Evolutionary conservation across 2,888 invertebrate species (phyloP).

Genomic region (Aporophyla lueneburgensis): DNA sequence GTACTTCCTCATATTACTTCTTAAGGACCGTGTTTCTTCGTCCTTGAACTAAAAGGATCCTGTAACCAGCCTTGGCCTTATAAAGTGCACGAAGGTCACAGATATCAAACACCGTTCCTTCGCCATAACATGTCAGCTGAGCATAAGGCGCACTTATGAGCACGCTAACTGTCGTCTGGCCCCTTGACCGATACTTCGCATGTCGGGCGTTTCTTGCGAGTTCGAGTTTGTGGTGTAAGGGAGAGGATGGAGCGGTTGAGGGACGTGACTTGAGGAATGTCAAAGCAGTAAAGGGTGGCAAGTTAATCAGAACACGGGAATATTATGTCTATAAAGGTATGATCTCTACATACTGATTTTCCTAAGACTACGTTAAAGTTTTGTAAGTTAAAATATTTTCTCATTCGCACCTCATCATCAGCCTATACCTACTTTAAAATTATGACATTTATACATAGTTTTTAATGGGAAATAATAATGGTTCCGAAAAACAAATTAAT

Average conservation of each 20-base stretch:
- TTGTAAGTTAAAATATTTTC: no score
- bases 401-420: no score
- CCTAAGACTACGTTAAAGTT: no score
- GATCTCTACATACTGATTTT: no score
- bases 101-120: constrained; percentile 46
- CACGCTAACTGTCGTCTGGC: constrained; percentile 73
- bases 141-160: constrained; percentile 60
- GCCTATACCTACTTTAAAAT: no score
- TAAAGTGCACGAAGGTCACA: constrained; percentile 45
- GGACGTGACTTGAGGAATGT: background rate
- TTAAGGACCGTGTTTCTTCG: constrained; percentile 17
- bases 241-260: constrained; percentile 27
- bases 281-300: background rate
- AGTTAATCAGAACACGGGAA: background rate
- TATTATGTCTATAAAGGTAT: no score
- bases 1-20: background rate
- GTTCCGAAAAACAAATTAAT: no score
- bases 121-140: constrained; percentile 47
- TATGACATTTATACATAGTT: no score
- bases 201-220: constrained; percentile 69
- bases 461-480: no score
- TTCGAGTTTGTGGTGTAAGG: constrained; percentile 45
- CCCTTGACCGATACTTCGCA: constrained; percentile 75
- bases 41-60: constrained; percentile 49
- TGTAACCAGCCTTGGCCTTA: constrained; percentile 56